These are phyloP conservation scores for Patiria miniata DNA, from an alignment of 35 echinoderm and acorn worm genomes.

Conservation along the genomic window DNA sequence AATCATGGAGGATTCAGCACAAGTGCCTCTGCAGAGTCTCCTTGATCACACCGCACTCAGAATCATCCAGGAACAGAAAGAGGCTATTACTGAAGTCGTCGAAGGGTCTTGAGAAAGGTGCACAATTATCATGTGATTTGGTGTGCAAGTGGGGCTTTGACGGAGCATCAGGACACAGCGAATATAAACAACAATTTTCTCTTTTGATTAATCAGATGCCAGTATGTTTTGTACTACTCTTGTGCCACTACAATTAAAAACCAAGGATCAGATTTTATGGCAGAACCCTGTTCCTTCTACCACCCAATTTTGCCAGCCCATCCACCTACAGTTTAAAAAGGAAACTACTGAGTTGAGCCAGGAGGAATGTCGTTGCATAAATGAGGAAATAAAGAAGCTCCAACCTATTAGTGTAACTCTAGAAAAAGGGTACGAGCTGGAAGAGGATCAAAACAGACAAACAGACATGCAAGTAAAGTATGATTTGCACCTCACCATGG, in stretches of 20 bases:
- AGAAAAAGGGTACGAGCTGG: constrained; percentile 46
- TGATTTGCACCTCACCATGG: constrained; percentile 60
- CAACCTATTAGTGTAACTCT: constrained; percentile 44
- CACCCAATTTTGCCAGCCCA: constrained; percentile 39
- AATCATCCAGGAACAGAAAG: constrained; percentile 55
- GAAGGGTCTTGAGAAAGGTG: constrained; percentile 31
- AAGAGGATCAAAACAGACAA: constrained; percentile 31
- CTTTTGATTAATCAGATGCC: neutral
- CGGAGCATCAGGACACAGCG: constrained; percentile 53
- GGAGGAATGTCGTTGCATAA: neutral
- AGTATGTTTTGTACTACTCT: constrained; percentile 61
- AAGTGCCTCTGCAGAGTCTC: constrained; percentile 53
- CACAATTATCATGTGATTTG: constrained; percentile 45
- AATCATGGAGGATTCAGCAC: constrained; percentile 31
- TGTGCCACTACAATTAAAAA: constrained; percentile 51
- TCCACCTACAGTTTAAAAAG: constrained; percentile 58
- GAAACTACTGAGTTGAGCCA: constrained; percentile 40
- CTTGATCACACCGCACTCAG: constrained; percentile 65
- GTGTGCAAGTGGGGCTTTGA: constrained; percentile 71
- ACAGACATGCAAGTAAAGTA: constrained; percentile 41
- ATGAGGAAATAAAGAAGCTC: constrained; percentile 31
- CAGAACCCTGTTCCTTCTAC: constrained; percentile 53
- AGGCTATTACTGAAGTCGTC: constrained; percentile 39
- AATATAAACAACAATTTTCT: constrained; percentile 56
- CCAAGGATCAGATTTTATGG: constrained; percentile 46